Base-by-base conservation (phyloP, 2,888 invertebrate genomes). In the Phania funesta region DNA sequence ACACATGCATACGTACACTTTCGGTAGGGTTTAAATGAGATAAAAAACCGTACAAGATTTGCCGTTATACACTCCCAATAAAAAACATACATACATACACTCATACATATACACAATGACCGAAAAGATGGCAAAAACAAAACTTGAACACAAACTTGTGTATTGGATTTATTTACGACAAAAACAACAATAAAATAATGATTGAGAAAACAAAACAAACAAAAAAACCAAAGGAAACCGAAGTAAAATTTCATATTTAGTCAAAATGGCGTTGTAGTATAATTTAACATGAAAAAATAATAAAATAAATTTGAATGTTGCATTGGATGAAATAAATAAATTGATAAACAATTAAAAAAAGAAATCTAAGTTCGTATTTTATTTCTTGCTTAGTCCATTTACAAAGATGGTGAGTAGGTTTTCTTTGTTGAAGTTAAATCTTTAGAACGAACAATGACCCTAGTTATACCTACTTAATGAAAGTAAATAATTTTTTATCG, bases 291-390 rank as follows among this genome's bases (percentile, higher is more conserved):
- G 52, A 70, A 32, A 44, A 38, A 64, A 62, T 62, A 80, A 80
- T 26, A 74, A 71, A 62, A 26, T 75, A 81, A 76, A 76, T 83
- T 82, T 82, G 65, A 82, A 82, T 82, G 82, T 82, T 82, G 74
- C 78, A 82, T 82, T 82, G 78, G 64, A 74, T 78, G 77, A 80
- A 82, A 77, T 78, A 68, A 78, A 60, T 73, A 65, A 78, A 65
- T 35, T 74, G 78, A 81, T 60, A 54, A 80, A 81, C 50, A 54
- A 73, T 56, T 48, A 24, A 52, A 76, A 64, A 13, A 67, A 65
- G 44, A 18, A 4, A 38, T 35, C 8, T 32, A 13, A 35, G 29
- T 20, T 48, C 20, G 8, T 32, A 24, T 44, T 32, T 64, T n/a
- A 41, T 29, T 24, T 58, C 0, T 41, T 22, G 20, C 11, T 50